These are phyloP conservation scores for Microctonus aethiopoides DNA, from an alignment of 2,888 invertebrate genomes.

Conservation along the genomic window DNA sequence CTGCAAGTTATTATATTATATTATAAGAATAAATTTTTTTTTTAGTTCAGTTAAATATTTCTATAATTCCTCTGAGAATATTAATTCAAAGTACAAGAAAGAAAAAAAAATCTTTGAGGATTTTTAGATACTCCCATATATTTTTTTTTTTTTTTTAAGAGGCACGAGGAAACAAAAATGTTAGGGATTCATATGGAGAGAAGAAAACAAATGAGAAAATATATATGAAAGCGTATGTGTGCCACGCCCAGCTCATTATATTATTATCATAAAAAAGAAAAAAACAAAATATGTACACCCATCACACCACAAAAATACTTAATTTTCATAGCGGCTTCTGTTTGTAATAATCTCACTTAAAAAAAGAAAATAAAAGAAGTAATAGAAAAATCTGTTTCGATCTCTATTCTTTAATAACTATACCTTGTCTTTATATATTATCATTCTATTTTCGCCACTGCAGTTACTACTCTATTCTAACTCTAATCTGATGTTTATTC, in stretches of 20 bases:
- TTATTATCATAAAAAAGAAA: not conserved
- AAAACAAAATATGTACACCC: not conserved
- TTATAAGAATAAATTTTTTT: no score
- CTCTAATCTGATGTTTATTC: not conserved
- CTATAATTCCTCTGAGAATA: not conserved
- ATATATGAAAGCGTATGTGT: not conserved
- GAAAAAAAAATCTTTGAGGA: constrained; percentile 12
- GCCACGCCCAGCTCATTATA: not conserved
- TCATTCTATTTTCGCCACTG: no score
- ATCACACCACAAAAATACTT: not conserved
- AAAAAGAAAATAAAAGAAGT: not conserved
- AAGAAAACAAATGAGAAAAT: not conserved
- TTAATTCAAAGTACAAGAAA: not conserved
- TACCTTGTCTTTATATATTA: no score
- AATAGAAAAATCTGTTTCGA: not conserved
- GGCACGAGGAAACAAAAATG: not conserved
- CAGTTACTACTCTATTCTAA: no score
- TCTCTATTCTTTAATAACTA: not conserved
- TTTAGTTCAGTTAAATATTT: not conserved
- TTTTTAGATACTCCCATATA: not conserved
- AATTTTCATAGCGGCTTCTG: constrained; percentile 1
- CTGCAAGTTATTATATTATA: not conserved
- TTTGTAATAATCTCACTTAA: not conserved
- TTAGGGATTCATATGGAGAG: not conserved
- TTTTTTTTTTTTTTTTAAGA: not conserved